Base-by-base conservation (phyloP, 2,797 vertebrate genomes). In the Sibirionetta formosa region DNA sequence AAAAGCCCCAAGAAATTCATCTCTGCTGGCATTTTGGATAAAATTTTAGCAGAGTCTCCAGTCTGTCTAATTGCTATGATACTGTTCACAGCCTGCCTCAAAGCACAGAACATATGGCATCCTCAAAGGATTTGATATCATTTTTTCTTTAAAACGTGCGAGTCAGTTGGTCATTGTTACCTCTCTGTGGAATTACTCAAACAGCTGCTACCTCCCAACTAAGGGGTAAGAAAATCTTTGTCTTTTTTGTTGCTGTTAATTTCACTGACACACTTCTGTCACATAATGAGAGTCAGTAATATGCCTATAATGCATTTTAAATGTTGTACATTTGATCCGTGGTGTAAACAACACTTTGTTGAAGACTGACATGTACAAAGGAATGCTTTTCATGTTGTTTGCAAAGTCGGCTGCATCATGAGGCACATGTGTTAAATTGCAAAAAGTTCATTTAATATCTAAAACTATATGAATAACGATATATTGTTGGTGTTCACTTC, bases 171-270 rank as follows among this genome's bases (percentile, higher is more conserved):
- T 98, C 96, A 97, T 96, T 97, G 95, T 92, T 94, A 92, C 87
- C 83, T 72, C 97, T 97, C 96, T 86, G 82, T 84, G 94, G 97
- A 96, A 96, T 97, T 96, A 96, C 91, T 95, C 95, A 94, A 96
- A 97, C 97, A 98, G 98, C 98, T 98, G 98, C 97, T 98, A 94
- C 95, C 91, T 96, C 94, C 95, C 92, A 96, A 95, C 92, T 82
- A 96, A 95, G 97, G 97, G 82, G 91, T 94, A 97, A 97, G 83
- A 78, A 96, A 96, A 90, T 93, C 91, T 92, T 97, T 96, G 93
- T 92, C 86, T 94, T 97, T 97, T 97, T 94, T 97, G 93, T 95
- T 95, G 63, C 80, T 92, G 76, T 65, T 92, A 91, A 88, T 95
- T 92, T 88, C 88, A 79, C 69, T 92, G 82, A 83, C 94, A 96